These are phyloP conservation scores for Ennomos erosarius DNA, from an alignment of 2,888 invertebrate genomes.

Conservation along the genomic window DNA sequence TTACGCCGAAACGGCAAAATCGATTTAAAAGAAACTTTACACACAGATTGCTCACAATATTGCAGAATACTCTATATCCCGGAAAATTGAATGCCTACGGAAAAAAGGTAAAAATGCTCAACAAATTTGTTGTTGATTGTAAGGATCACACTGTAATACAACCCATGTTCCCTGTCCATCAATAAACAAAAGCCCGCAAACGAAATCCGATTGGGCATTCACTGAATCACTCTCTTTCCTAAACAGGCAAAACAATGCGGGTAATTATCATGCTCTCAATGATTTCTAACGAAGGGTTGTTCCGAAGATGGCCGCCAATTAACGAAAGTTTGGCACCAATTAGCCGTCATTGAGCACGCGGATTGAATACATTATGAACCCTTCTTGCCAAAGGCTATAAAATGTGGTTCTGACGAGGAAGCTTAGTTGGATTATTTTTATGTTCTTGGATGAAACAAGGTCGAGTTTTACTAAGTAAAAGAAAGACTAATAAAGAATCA, in stretches of 20 bases:
- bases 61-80: no score
- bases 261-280: conserved; percentile 52
- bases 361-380: conserved; percentile 60
- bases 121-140: no score
- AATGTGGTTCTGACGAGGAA: background rate
- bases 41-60: no score
- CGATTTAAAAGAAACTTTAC: no score
- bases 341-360: conserved; percentile 56
- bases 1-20: no score
- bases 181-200: conserved; percentile 1
- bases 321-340: conserved; percentile 66
- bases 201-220: conserved; percentile 10
- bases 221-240: conserved; percentile 12
- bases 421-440: conserved; percentile 4
- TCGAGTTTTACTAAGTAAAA: background rate
- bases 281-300: conserved; percentile 53
- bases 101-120: no score
- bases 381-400: conserved; percentile 27
- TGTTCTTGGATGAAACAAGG: background rate
- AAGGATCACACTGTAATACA: no score
- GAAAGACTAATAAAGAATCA: background rate
- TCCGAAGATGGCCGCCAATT: conserved; percentile 60
- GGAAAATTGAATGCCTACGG: no score
- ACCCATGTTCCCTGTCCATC: background rate
- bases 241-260: conserved; percentile 36